phyloP scores from a whole-genome alignment of 1,140 invertebrate species.

The Ceratina australensis region DNA sequence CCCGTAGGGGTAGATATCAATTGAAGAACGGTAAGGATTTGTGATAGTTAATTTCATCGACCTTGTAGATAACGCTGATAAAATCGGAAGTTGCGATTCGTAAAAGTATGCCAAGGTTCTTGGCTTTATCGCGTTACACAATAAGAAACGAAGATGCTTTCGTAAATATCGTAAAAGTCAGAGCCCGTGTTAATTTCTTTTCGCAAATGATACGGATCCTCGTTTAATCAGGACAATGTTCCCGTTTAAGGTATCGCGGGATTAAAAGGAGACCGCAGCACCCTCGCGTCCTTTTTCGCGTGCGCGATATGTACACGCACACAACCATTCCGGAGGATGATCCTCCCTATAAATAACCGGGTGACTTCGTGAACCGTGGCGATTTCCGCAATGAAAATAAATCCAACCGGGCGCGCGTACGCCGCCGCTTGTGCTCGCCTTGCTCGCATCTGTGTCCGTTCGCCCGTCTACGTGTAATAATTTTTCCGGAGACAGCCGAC shows the following conservation, averaged over 20 bases:
- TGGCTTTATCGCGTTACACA: no score
- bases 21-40: neutral
- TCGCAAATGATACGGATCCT: no score
- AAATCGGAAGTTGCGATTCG: no score
- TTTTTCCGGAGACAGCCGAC: slow-evolving; percentile 51
- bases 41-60: neutral
- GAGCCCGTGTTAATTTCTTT: no score
- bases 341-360: slow-evolving; percentile 59
- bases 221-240: no score
- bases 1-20: no score
- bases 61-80: neutral
- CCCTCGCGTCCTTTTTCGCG: slow-evolving; percentile 16
- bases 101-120: no score
- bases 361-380: slow-evolving; percentile 52
- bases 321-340: slow-evolving; percentile 29
- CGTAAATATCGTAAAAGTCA: no score
- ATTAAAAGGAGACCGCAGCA: no score
- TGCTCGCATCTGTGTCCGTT: neutral
- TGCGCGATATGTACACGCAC: neutral
- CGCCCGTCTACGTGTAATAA: slow-evolving; percentile 44
- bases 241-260: no score
- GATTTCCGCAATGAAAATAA: slow-evolving; percentile 66
- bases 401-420: slow-evolving; percentile 36
- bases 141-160: no score
- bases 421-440: neutral